Evolutionary conservation across 1,140 invertebrate genomes (phyloP), one percentile per base, ranked within the genome.

Genomic region (Hycleus cichorii): DNA sequence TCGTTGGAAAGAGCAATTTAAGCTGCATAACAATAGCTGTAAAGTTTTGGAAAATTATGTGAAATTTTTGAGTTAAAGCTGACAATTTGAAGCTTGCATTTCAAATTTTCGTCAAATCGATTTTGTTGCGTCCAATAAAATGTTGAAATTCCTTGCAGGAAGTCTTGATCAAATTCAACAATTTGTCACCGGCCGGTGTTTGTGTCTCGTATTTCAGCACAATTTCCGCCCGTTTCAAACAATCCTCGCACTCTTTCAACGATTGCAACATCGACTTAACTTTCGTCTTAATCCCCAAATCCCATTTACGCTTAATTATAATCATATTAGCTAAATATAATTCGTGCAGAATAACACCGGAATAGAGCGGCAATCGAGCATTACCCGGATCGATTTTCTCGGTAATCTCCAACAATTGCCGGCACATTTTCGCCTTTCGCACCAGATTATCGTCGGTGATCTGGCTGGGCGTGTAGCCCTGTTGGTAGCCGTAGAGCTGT

Each of bases 341-440:
- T 72, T 90, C 88, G 50, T 87, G 81, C 39, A 85, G 76, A 32
- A 88, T 74, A 18, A 89, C 84, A n/a, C 82, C 81, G 1, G 80
- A 79, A 64, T 90, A 90, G 38, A 91, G 76, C 48, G 80, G 78
- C 2, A 91, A 69, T 65, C 66, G 64, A 1, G 82, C 78, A 56
- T 82, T 82, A 32, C 83, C 76, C 2, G 87, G 87, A 75, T 90
- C 88, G 40, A 90, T 69, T n/a, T 75, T 80, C 45, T 70, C 76
- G 0, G 83, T 85, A 1, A 83, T 78, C 8, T 75, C 69, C 50
- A 88, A 76, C 1, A 90, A 74, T 48, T 86, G 81, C 47, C 80
- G 75, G 56, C 87, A 89, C 65, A 88, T 78, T 45, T 80, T 6
- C 78, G 63, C 74, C 86, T 86, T 80, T 32, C 83, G 79, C 38